These are phyloP conservation scores for Gorsachius goisagi DNA, from an alignment of 2,113 vertebrate genomes.

Conservation along the genomic window DNA sequence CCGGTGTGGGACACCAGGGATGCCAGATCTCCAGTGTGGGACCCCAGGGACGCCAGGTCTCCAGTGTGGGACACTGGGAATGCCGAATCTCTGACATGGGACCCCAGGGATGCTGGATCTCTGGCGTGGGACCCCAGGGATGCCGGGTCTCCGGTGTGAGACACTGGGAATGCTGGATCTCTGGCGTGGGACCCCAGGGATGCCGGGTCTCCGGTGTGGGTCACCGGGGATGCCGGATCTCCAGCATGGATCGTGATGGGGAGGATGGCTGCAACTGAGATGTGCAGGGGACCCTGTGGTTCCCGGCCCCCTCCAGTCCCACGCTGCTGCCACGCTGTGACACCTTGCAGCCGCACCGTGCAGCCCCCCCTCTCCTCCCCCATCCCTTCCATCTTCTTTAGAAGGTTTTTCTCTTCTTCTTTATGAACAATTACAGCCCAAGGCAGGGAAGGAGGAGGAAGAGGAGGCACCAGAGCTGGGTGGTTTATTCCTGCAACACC, in stretches of 20 bases:
- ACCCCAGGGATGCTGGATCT: background rate
- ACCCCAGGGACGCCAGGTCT: background rate
- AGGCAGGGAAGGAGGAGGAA: too few species aligned
- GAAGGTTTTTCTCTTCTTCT: too few species aligned
- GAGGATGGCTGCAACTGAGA: background rate
- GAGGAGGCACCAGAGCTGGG: too few species aligned
- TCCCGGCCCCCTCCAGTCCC: background rate
- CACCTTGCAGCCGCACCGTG: accelerated
- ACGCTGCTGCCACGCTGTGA: accelerated
- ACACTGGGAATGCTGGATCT: background rate
- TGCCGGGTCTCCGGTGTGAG: background rate
- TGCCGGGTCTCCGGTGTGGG: background rate
- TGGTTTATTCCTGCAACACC: too few species aligned
- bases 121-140: background rate
- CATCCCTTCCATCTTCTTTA: too few species aligned
- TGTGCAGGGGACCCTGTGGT: background rate
- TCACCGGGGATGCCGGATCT: background rate
- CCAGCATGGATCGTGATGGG: accelerated
- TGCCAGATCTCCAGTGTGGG: background rate
- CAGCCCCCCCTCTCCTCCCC: too few species aligned
- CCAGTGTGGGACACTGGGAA: background rate
- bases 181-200: background rate
- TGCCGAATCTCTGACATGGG: background rate
- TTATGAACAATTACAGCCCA: too few species aligned
- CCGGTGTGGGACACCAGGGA: background rate